Conservation (phyloP, 1,140 invertebrate species). For the Cotesia chilonis region DNA sequence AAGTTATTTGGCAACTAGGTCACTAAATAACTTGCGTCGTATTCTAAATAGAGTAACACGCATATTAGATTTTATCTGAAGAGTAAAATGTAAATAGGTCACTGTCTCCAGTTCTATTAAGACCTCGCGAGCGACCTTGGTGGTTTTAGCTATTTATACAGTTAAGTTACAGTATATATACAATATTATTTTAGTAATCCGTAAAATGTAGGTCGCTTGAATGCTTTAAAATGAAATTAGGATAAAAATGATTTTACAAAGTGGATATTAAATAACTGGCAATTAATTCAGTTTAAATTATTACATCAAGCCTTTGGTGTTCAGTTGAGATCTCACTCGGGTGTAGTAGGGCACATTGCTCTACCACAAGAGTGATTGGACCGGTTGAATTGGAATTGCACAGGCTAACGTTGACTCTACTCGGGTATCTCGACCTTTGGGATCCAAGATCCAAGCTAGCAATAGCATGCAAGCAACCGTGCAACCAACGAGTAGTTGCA, state of each 20-base stretch:
- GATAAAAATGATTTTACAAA: no score
- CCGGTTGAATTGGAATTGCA: not conserved
- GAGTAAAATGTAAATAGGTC: not conserved
- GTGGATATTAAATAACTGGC: no score
- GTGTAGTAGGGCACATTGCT: no score
- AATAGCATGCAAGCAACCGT: no score
- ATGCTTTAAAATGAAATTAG: no score
- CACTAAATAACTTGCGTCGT: not conserved
- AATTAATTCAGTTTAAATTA: no score
- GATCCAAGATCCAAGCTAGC: not conserved
- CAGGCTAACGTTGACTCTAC: not conserved
- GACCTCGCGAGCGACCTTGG: not conserved
- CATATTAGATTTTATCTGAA: not conserved
- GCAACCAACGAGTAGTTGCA: not conserved
- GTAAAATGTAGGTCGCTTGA: no score
- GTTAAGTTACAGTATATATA: no score
- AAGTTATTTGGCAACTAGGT: conserved; percentile 9
- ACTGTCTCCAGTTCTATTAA: conserved; percentile 17
- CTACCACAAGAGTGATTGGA: not conserved
- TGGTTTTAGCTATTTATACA: not conserved
- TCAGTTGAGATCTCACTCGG: no score
- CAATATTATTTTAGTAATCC: no score
- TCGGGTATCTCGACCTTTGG: conserved; percentile 9
- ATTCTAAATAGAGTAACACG: not conserved
- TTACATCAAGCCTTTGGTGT: no score